These are phyloP conservation scores for Cuculus canorus DNA, from an alignment of 2,797 vertebrate genomes.

Conservation along the genomic window DNA sequence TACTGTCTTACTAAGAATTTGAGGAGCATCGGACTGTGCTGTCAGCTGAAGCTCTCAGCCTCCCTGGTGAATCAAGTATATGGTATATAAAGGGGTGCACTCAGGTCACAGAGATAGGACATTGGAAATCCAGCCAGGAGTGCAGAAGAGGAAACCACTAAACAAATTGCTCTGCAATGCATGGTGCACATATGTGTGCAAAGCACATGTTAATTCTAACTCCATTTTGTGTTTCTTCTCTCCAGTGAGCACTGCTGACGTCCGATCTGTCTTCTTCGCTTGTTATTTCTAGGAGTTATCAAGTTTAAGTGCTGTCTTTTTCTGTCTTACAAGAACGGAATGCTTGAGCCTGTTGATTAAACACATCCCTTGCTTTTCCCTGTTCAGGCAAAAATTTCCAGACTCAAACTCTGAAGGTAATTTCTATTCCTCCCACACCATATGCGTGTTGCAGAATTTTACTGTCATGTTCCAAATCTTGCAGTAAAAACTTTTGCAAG, in stretches of 20 bases:
- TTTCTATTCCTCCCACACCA: slow-evolving; percentile 64
- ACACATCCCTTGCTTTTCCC: slow-evolving; percentile 59
- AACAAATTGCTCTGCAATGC: neutral
- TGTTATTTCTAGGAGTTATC: slow-evolving; percentile 53
- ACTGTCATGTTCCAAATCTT: slow-evolving; percentile 30
- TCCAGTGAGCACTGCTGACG: neutral
- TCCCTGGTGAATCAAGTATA: neutral
- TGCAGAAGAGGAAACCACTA: neutral
- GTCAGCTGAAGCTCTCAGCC: neutral
- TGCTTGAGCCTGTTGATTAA: slow-evolving; percentile 62
- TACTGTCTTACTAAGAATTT: neutral
- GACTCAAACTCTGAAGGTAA: slow-evolving; percentile 48
- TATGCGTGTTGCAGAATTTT: slow-evolving; percentile 49
- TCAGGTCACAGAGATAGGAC: neutral
- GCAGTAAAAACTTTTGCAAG: slow-evolving; percentile 32
- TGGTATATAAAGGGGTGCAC: neutral
- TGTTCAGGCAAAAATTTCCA: slow-evolving; percentile 61
- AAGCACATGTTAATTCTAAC: slow-evolving; percentile 9
- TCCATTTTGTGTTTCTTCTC: slow-evolving; percentile 47
- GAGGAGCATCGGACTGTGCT: neutral
- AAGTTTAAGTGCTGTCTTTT: slow-evolving; percentile 55
- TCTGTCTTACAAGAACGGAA: slow-evolving; percentile 53
- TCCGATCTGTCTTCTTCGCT: neutral
- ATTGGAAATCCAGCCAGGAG: neutral
- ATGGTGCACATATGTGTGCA: rapidly evolving